Conservation (phyloP, 2,797 vertebrate species). For the Eulemur coronatus region DNA sequence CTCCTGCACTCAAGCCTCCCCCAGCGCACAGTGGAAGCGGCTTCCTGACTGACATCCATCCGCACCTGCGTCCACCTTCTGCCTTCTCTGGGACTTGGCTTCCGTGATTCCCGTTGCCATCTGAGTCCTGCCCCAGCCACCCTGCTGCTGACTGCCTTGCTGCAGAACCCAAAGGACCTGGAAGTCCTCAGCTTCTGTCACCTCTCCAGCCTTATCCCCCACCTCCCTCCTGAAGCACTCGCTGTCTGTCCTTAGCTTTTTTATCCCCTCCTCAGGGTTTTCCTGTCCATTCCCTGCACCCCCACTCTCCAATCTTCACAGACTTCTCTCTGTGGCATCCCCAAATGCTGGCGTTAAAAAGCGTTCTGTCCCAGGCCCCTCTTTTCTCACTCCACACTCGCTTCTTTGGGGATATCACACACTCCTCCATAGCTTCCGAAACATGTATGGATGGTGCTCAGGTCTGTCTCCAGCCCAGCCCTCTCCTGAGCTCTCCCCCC, state of each 20-base stretch:
- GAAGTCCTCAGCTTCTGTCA: not conserved
- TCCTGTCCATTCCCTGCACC: not conserved
- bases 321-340: not conserved
- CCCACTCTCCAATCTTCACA: not conserved
- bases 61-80: rapidly evolving
- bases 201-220: not conserved
- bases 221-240: not conserved
- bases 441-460: not conserved
- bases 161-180: not conserved
- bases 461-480: not conserved
- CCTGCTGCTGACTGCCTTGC: not conserved
- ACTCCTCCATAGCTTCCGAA: not conserved
- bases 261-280: not conserved
- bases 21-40: not conserved
- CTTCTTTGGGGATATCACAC: not conserved
- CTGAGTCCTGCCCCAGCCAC: not conserved
- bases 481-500: not conserved
- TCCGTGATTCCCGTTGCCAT: not conserved
- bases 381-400: too few relatives aligned
- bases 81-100: not conserved
- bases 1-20: too few relatives aligned
- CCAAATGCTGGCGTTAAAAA: not conserved
- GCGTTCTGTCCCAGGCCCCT: not conserved
- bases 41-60: rapidly evolving
- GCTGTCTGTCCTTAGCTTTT: not conserved